Base-by-base conservation (phyloP, 2,797 vertebrate species). In the Falco biarmicus region DNA sequence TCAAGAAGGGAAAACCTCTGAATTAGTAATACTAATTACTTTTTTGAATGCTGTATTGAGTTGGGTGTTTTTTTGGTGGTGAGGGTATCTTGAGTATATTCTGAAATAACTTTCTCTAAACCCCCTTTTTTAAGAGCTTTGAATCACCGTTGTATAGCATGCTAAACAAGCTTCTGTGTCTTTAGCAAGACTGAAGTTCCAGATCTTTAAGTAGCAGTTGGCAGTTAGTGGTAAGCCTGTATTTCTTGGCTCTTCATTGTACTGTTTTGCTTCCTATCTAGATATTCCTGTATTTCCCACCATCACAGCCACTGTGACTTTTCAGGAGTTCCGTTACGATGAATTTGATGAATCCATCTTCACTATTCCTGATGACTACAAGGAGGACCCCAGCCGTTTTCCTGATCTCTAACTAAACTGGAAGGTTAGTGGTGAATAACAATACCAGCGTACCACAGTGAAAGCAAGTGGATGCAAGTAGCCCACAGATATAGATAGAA, bases 261-360 rank as follows among this genome's bases (percentile, higher is more conserved):
- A 0, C 9, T 3, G 1, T 47, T 60, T 5, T 63, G 14, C 45
- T 9, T 41, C 47, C 56, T 56, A 3, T 6, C 16, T 31, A 97
- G 97, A 97, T 43, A 99, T 99, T 90, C 99, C 99, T 0, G 99
- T 99, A 59, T 99, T 99, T 97, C 99, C 99, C 50, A 99, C 99
- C 51, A 99, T 99, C 98, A 99, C 99, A 56, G 99, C 99, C 98
- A 99, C 99, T 65, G 99, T 99, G 98, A 99, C 99, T 4, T 99
- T 99, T 97, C 99, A 99, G 98, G 99, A 99, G 98, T 99, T 99
- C 95, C 99, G 99, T 43, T 99, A 99, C 8, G 99, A 99, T n/a
- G 98, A 99, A 81, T 99, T 99, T 57, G 98, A 99, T 3, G 97
- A 98, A 61, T 98, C 98, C 73, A 99, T 99, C 96, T 99, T 99